Evolutionary conservation across 2,797 vertebrate genomes (phyloP), one percentile per base, ranked within the genome.

Genomic region (Pseudochromis fuscus): DNA sequence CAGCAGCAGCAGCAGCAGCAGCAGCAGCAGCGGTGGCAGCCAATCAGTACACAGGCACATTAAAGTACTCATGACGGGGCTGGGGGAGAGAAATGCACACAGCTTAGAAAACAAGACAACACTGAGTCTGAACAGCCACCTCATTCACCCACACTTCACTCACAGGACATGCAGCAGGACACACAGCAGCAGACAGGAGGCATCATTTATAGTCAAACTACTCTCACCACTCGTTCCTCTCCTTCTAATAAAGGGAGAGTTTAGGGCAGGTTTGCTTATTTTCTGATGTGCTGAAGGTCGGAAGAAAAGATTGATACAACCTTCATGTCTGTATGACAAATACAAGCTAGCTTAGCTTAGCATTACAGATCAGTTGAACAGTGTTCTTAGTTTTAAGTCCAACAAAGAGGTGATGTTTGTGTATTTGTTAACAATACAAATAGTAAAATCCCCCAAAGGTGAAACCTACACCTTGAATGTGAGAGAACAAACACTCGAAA

Each of bases 21-120:
- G 73, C 92, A 89, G 94, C 92, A 89, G 91, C 91, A 80, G 93
- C 85, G 92, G 93, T 87, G 82, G 92, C 93, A 93, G 95, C 94
- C 95, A 75, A 42, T 98, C 96, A 99, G 95, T 97, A 98, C 94
- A 98, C 96, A 93, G 96, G 96, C 90, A 98, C 95, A 94, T 96
- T 97, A 97, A 98, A 98, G 95, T 97, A 98, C 94, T 98, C 97
- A 94, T 98, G 97, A 82, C 95, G 96, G 91, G 96, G 97, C 98
- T 99, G 89, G 92, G 87, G 89, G 87, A 96, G 94, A 97, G 94
- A 98, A 94, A 96, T 75, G 92, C 85, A 96, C 86, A 96, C 89
- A 89, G 93, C 94, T 96, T 94, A 96, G 82, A 81, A 59, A 79
- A 85, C 69, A 72, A 28, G 23, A 91, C 55, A 89, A 84, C 49